Conservation (phyloP, 2,113 vertebrate genomes). For the Lophochroa leadbeateri region DNA sequence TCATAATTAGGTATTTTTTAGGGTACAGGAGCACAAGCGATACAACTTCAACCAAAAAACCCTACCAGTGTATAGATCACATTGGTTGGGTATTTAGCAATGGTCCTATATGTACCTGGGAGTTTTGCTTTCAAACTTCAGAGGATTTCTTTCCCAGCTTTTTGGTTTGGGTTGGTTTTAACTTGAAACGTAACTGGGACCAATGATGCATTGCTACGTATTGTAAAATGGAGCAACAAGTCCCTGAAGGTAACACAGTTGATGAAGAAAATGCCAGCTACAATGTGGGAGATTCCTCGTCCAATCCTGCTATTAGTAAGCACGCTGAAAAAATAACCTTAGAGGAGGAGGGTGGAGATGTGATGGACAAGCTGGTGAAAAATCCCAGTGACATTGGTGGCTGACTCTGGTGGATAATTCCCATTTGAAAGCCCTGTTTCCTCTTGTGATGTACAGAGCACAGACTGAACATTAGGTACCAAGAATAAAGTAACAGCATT, state of each 20-base stretch:
- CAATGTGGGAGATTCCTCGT: neutral
- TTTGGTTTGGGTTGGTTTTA: neutral
- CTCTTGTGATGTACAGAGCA: neutral
- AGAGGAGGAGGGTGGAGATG: neutral
- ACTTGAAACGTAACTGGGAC: neutral
- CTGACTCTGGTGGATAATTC: neutral
- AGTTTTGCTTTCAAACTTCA: neutral
- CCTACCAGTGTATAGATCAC: neutral
- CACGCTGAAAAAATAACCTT: neutral
- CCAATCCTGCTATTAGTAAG: neutral
- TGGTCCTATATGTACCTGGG: neutral
- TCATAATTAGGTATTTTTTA: neutral
- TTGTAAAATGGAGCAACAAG: neutral
- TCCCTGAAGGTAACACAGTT: neutral
- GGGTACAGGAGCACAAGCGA: neutral
- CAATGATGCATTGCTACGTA: neutral
- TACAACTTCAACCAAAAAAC: neutral
- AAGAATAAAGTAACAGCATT: neutral
- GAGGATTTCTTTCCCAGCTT: neutral
- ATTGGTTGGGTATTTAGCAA: neutral
- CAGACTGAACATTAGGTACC: neutral
- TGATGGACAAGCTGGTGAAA: neutral
- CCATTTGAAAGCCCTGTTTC: neutral
- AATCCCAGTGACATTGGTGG: neutral
- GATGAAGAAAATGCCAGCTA: neutral